These are phyloP conservation scores for Scrobipalpa costella DNA, from an alignment of 2,888 invertebrate species.

Conservation along the genomic window DNA sequence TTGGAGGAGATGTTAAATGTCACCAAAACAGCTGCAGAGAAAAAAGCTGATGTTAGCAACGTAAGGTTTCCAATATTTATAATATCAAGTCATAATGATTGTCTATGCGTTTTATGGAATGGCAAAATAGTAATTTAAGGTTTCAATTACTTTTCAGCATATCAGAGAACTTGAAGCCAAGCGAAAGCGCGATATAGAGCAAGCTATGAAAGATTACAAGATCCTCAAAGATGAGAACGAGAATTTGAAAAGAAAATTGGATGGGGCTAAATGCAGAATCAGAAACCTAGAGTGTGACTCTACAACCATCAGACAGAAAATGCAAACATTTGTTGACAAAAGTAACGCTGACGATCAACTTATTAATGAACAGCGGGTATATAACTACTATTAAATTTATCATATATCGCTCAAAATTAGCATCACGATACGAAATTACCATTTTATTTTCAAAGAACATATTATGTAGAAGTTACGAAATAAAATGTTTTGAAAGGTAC, in stretches of 20 bases:
- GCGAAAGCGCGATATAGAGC: slow-evolving; percentile 81
- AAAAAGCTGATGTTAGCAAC: not conserved
- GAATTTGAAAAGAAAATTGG: slow-evolving; percentile 82
- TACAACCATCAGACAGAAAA: slow-evolving; percentile 79
- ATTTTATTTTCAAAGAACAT: too few species aligned
- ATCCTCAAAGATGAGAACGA: slow-evolving; percentile 78
- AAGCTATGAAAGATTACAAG: slow-evolving; percentile 81
- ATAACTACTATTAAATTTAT: slow-evolving; percentile 25
- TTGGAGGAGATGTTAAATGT: slow-evolving; percentile 82
- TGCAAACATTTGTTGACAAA: slow-evolving; percentile 82
- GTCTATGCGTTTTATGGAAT: too few species aligned
- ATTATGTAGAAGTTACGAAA: too few species aligned
- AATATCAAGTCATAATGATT: not conserved
- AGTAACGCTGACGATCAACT: slow-evolving; percentile 83
- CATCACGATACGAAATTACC: too few species aligned
- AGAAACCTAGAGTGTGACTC: slow-evolving; percentile 85
- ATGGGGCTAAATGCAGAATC: slow-evolving; percentile 85
- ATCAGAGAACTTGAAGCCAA: slow-evolving; percentile 80
- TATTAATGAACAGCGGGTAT: slow-evolving; percentile 83
- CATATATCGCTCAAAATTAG: too few species aligned
- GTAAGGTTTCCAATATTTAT: not conserved
- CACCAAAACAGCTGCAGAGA: slow-evolving; percentile 40
- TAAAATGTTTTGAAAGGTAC: too few species aligned
- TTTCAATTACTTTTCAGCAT: slow-evolving; percentile 49
- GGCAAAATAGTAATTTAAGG: not conserved